Base-by-base conservation (phyloP, 2,888 invertebrate genomes). In the Periphyllus acericola region DNA sequence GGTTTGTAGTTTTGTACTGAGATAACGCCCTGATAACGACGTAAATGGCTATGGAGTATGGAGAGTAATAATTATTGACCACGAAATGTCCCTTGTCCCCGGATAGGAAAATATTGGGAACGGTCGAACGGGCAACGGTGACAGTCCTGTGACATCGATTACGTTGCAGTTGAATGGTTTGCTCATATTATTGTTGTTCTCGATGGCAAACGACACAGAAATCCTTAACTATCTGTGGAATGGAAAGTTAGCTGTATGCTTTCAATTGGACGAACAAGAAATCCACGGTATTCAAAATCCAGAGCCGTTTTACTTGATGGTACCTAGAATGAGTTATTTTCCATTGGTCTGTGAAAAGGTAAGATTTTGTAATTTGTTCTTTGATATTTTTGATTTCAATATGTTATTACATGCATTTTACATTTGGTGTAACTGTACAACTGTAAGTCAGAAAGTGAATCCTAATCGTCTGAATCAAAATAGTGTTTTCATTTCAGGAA, bases 241-340 rank as follows among this genome's bases (percentile, higher is more conserved):
- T 94, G 98, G 91, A 98, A 99, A 94, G 95, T 99, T 99, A 81
- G 98, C 99, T 0, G 95, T 99, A 88, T 97, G 97, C 92, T 99
- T 99, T 92, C 95, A 95, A 90, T 93, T 99, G 82, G 94, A 97
- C 90, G 94, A 95, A 60, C 96, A 98, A 91, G 98, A 99, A 93
- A 95, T 97, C 46, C 95, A 94, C 91, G 96, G 96, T 90, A 93
- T 97, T 76, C 96, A 97, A 91, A 95, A 96, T 90, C 98, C 98
- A 19, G 98, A 98, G 92, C 96, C 97, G 29, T 97, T 96, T 92
- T 98, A 96, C 92, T 93, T 98, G 89, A 97, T 98, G 96, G 96
- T 98, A 34, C 96, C 98, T 74, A 94, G 98, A 91, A 93, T 98
- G 90, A 97, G 96, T 92, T 99, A 99, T 92, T 97, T 99, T 92